Base-by-base conservation (phyloP, 2,888 invertebrate genomes). In the Netelia inedita region DNA sequence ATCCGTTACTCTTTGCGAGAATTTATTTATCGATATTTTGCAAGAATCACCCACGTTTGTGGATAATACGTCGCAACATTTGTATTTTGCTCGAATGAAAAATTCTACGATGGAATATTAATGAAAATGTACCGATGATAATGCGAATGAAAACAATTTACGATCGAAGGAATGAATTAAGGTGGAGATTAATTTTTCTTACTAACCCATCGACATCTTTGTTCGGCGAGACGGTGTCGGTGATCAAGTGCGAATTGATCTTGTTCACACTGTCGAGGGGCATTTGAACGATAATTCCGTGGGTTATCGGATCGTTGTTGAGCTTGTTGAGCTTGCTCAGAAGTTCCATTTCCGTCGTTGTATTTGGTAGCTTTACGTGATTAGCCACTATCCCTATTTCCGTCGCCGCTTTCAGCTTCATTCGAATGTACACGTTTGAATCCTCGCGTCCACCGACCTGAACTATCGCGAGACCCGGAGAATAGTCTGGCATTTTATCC, bases 221-320 rank as follows among this genome's bases (percentile, higher is more conserved):
- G 65, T 95, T 95, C 0, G 98, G 97, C 0, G 96, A 96, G 3
- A 99, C 98, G 5, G 97, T 94, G 92, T 99, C 98, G 0, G 98
- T 97, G 89, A 99, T 95, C 78, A 97, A 95, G 93, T 98, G 97
- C 0, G 98, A 96, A 94, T 99, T 97, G 86, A 99, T 98, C 89
- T 95, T 92, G 89, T 96, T 96, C 0, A 95, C 96, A 46, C 96
- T 96, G 93, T 99, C 99, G 84, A 99, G 94, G 0, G 99, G 99
- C 97, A 98, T 97, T 95, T 99, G 99, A 0, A 99, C 98, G 89
- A 99, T 98, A 91, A 99, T 98, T 75, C 99, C 99, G 94, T 99
- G 98, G 55, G 99, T 96, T 11, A 94, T 94, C 0, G 97, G 96
- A 92, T 99, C 97, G 87, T 96, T 95, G 94, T 99, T 99, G 80